Evolutionary conservation across 2,797 vertebrate genomes (phyloP), one percentile per base, ranked within the genome.

Genomic region (Artibeus lituratus): DNA sequence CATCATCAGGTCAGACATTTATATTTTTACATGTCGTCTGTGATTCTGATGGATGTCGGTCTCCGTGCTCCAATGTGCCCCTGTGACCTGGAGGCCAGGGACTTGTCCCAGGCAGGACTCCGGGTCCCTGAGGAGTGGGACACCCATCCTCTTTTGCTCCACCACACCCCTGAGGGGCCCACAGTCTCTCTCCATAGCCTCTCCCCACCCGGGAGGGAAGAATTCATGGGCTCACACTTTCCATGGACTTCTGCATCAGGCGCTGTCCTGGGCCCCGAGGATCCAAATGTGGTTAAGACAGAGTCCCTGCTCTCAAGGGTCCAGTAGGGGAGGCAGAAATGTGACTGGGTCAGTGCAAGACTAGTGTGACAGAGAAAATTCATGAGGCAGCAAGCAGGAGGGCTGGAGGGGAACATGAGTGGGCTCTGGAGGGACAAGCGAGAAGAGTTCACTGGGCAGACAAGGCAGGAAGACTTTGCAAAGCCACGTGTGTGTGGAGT

Each of bases 31-130:
- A 83, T 76, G 39, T 53, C n/a, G 24, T 67, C 65, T 87, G 32
- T 89, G 74, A 53, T 83, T 93, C 81, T 81, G 80, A 80, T 35
- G 92, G 90, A 69, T 83, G 87, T 87, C 0, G 4, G 12, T n/a
- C 53, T 74, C 51, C 47, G 44, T 5, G 49, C 57, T 76, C 4
- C 4, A 1, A 6, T 47, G 72, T 55, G 19, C 67, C 35, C 44
- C 19, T n/a, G 70, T n/a, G 83, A 65, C 65, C 32, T 37, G 7
- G 51, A 91, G 74, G 44, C 55, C 67, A 8, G 59, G 55, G 44
- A 70, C 14, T 42, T 72, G 1, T 57, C 76, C 47, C 44, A 55
- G 37, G 24, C 21, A 69, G 44, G 37, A 19, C 42, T 78, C 42
- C 14, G 59, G 39, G 21, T 37, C 67, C 19, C 77, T 8, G 4